phyloP scores from a whole-genome alignment of 2,797 vertebrate species.

The Sciaenops ocellatus region DNA sequence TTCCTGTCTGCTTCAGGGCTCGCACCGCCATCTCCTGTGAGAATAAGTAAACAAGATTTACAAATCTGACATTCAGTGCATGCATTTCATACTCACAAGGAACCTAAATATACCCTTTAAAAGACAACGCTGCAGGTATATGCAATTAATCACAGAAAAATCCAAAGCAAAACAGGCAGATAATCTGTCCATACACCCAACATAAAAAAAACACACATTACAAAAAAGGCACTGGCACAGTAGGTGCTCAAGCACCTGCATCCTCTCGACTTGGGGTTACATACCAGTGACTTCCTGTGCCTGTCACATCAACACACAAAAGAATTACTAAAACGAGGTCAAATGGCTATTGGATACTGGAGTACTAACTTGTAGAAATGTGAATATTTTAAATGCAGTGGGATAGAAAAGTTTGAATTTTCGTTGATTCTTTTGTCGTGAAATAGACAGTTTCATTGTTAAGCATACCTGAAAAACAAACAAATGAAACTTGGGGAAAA shows the following conservation, averaged over 20 bases:
- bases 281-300: constrained; percentile 69
- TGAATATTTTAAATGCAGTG: not conserved
- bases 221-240: constrained; percentile 15
- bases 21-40: constrained; percentile 96
- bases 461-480: not conserved
- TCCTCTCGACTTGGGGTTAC: constrained; percentile 69
- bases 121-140: not conserved
- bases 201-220: not conserved
- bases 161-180: fast-evolving
- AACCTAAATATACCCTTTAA: not conserved
- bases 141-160: not conserved
- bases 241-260: constrained; percentile 67
- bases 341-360: not conserved
- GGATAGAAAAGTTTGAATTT: not conserved
- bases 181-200: not conserved
- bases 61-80: not conserved
- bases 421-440: not conserved
- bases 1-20: constrained; percentile 97
- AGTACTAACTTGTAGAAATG: not conserved
- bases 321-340: not conserved
- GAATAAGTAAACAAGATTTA: not conserved
- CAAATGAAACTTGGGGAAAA: not conserved
- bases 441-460: not conserved
- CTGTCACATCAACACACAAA: constrained; percentile 44
- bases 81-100: not conserved